Evolutionary conservation across 2,113 vertebrate species (phyloP), one percentile per base, ranked within the genome.

Genomic region (Megalops atlanticus): DNA sequence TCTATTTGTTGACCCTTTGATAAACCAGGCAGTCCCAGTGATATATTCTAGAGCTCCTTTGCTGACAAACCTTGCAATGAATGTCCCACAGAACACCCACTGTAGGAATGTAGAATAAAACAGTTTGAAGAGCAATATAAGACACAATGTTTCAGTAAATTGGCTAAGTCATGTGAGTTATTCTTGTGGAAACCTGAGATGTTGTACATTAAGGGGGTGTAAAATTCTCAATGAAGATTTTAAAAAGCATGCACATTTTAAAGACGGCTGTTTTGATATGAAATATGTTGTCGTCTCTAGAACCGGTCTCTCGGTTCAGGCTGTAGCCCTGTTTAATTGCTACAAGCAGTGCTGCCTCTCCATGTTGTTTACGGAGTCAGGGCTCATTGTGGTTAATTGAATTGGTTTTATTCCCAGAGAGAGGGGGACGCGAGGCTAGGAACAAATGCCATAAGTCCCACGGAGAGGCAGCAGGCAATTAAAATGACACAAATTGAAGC

Each of bases 371-470:
- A 89, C 88, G 85, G 85, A 82, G 82, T 85, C 76, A 85, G 85
- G 88, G 87, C 89, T 90, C 89, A 90, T 81, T 87, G 89, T 87
- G 90, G 91, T 91, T 92, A 93, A 92, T 91, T 90, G 90, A 92
- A 92, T 92, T 92, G 91, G 87, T 91, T 83, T 85, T 84, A 88
- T 86, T 92, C 88, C 86, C 83, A 80, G 68, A 81, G 83, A 84
- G 72, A 83, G 64, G 79, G 75, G 83, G 78, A 81, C 78, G 83
- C 78, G 70, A 77, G 81, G 49, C 33, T 16, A 15, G 31, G 36
- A 21, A 80, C 43, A 27, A 43, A 74, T 43, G 8, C 40, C 8
- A 2, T 74, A 74, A 74, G 40, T 43, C 24, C 72, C n/a, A 36
- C 11, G 43, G 45, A 80, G 70, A 15, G n/a, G 31, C n/a, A 54